phyloP scores from a whole-genome alignment of 2,888 invertebrate genomes.

The Agapostemon virescens region DNA sequence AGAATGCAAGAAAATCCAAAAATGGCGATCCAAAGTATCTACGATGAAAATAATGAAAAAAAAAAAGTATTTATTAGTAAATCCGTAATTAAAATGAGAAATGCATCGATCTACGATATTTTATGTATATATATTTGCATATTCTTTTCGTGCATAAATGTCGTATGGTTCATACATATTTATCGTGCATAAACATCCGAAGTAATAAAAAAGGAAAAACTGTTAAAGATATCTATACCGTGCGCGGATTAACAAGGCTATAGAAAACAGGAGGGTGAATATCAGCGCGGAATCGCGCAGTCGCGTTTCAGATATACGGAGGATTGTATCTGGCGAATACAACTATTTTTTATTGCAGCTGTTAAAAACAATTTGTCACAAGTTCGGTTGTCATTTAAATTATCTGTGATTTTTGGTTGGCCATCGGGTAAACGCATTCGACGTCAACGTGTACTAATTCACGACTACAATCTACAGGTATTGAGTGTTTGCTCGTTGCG shows the following conservation, averaged over 20 bases:
- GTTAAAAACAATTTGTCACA: conserved; percentile 13
- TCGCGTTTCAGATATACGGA: conserved; percentile 26
- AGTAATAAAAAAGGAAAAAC: neutral
- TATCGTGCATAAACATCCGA: too few relatives aligned
- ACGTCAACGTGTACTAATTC: neutral
- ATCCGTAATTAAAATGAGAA: too few relatives aligned
- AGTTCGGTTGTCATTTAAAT: neutral
- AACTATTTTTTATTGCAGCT: conserved; percentile 15
- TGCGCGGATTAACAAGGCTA: neutral
- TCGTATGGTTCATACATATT: too few relatives aligned
- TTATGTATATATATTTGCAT: too few relatives aligned
- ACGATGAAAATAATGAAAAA: too few relatives aligned
- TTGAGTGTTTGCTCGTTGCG: conserved; percentile 16
- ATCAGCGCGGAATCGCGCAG: conserved; percentile 42
- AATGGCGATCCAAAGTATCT: too few relatives aligned
- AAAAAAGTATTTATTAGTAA: too few relatives aligned
- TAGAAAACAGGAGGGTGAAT: conserved; percentile 2
- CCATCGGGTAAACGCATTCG: neutral
- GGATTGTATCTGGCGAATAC: neutral
- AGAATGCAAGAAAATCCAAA: too few relatives aligned
- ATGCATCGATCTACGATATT: too few relatives aligned
- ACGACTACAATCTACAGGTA: neutral
- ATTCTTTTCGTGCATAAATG: too few relatives aligned
- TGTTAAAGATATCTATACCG: neutral
- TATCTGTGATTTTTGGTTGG: neutral